A percentile compares a stretch with the other conserved stretches of the same genome.
phyloP scores from a whole-genome alignment of 2,888 invertebrate genomes.

The Dynastes grantii region DNA sequence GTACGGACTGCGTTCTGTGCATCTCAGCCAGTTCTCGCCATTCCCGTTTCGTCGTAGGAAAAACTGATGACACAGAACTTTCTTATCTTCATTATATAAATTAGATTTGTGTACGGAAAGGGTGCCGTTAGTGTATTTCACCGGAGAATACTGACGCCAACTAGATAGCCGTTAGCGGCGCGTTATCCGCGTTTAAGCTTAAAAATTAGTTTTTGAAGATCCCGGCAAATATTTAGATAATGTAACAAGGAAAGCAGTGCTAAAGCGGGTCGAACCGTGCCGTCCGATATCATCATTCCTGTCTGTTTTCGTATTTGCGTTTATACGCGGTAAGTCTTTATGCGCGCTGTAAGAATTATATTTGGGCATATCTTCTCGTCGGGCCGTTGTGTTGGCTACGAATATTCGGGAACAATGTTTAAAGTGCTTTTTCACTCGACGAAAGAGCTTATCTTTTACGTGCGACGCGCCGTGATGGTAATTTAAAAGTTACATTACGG shows the following conservation, averaged over 20 bases:
- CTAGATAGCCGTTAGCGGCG: constrained; percentile 40
- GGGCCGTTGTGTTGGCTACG: constrained; percentile 4
- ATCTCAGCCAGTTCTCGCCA: background rate
- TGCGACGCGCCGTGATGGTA: constrained; percentile 12
- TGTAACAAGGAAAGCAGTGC: constrained; percentile 29
- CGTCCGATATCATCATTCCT: constrained; percentile 20
- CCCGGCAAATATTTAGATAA: constrained; percentile 49
- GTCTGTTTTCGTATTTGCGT: constrained; percentile 22
- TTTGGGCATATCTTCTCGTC: constrained; percentile 1
- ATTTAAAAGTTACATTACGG: constrained; percentile 43
- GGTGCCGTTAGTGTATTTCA: constrained; percentile 45
- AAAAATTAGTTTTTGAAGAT: constrained; percentile 52
- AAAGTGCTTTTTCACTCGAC: constrained; percentile 14
- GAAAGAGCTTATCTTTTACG: constrained; percentile 28
- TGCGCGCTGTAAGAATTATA: constrained; percentile 7
- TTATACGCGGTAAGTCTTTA: background rate
- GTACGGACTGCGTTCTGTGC: constrained; percentile 13
- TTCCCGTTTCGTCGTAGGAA: constrained; percentile 51
- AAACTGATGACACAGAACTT: constrained; percentile 70
- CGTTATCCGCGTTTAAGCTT: constrained; percentile 46
- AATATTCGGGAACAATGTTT: constrained; percentile 22
- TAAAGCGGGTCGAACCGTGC: background rate
- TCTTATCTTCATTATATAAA: constrained; percentile 68
- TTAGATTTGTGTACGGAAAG: constrained; percentile 59
- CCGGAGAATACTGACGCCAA: constrained; percentile 12